Evolutionary conservation across 30 jellyfish, hydroid and myxozoan species (phyloP), one percentile per base, ranked within the genome.

Genomic region (Clytia hemisphaerica): DNA sequence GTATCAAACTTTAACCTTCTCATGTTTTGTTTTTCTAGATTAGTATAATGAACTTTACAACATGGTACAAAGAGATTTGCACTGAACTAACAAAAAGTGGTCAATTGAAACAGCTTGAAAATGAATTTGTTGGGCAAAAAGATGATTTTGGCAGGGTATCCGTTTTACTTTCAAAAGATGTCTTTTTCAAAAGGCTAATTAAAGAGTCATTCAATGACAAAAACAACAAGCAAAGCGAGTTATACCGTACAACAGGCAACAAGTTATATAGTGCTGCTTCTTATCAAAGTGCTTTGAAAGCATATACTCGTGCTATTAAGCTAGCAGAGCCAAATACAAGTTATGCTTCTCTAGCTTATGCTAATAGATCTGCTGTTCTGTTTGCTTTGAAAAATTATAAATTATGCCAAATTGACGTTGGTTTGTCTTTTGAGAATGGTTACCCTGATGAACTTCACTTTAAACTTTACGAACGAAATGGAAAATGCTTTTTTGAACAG

Each of bases 331-430:
- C 10, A 5, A 42, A 73, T 69, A 27, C 79, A 1, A 25, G 35
- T 19, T 49, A 75, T 6, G 72, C 79, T 16, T 59, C 94, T 2
- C 37, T 86, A 34, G 93, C 84, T 16, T 73, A 80, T 45, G 96
- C 92, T 0, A 86, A 86, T 73, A 66, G 96, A 30, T 86, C 96
- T 35, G 96, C 96, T 44, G 94, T 73, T 49, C 61, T 86, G 6
- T 86, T 61, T 53, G 85, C 78, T 25, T 18, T 69, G 37, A 47
- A 47, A 4, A 59, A 81, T 19, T 86, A 4, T 62, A 21, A 33
- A 27, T 72, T 57, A 4, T 84, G 94, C 60, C 10, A 36, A 3
- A 38, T 25, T 1, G 96, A 86, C 54, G 76, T 85, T 25, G 79
- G 73, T 28, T 27, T 30, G 50, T 85, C 96, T 2, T 37, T 86